Evolutionary conservation across 1,140 invertebrate genomes (phyloP), one percentile per base, ranked within the genome.

Genomic region (Venturia canescens): DNA sequence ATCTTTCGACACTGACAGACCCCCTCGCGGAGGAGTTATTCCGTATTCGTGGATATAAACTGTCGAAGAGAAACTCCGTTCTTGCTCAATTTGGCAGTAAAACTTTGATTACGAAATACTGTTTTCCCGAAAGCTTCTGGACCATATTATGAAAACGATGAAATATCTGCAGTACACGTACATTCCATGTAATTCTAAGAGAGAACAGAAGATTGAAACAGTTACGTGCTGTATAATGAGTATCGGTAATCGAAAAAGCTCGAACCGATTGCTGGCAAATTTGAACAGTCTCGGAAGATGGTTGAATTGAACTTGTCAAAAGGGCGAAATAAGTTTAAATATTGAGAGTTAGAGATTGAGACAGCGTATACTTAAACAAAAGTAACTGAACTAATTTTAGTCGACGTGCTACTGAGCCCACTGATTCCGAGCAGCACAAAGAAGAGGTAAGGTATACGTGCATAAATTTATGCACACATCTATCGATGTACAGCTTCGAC

Each of bases 91-190:
- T 74, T 74, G 57, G 26, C 48, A 16, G 71, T 26, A 44, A 74
- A 74, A 74, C 71, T 74, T 74, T 74, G 26, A 53, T 53, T 74
- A 74, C 71, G 21, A n/a, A 57, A 74, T 29, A 29, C 21, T 74
- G 57, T 57, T 53, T 53, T 74, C 15, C 15, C 66, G 23, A 50
- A 74, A 53, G 26, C 71, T 74, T 31, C 27, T 13, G 11, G 71
- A 74, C 21, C 21, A n/a, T 72, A 63, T n/a, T 23, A 27, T 5
- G 48, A 74, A 23, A 74, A 57, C 71, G 53, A 9, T 74, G 71
- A 53, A 74, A 53, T 29, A 29, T 69, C n/a, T n/a, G n/a, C 9
- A 69, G 18, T 69, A 18, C 18, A 31, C 16, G n/a, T 69, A 31
- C 31, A 69, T 69, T 57, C 21, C 53, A 53, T 4, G 27, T 18